Conservation (phyloP, 2,797 vertebrate genomes). For the Sebastes taczanowskii region DNA sequence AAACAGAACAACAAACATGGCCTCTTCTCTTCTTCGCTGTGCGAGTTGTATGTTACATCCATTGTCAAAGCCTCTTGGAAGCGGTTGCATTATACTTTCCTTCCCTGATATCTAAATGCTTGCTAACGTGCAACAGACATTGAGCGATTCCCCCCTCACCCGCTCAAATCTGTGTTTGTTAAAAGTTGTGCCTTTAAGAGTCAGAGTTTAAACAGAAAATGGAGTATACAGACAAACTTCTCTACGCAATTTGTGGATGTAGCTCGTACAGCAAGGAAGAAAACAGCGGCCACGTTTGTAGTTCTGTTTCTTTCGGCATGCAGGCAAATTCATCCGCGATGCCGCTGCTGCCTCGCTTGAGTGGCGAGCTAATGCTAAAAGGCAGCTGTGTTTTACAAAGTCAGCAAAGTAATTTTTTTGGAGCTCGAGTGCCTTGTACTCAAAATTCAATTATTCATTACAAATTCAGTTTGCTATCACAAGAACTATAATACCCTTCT, state of each 20-base stretch:
- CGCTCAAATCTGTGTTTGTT: too few relatives aligned
- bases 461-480: neutral
- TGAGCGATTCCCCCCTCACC: neutral
- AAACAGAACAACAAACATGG: neutral
- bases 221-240: rapidly evolving
- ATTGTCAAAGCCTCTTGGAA: neutral
- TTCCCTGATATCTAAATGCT: neutral
- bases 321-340: neutral
- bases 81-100: neutral
- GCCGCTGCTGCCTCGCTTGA: neutral
- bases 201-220: neutral
- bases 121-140: neutral
- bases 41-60: neutral
- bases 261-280: neutral
- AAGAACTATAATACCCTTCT: neutral
- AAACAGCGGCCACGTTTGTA: neutral
- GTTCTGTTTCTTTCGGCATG: neutral
- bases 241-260: neutral
- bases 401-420: neutral
- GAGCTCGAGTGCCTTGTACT: neutral
- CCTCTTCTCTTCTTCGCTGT: neutral
- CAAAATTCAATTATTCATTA: neutral
- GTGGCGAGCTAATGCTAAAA: neutral
- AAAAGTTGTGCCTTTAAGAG: too few relatives aligned
- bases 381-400: neutral